Conservation (phyloP, 2,888 invertebrate species). For the Amblyjoppa proteus region DNA sequence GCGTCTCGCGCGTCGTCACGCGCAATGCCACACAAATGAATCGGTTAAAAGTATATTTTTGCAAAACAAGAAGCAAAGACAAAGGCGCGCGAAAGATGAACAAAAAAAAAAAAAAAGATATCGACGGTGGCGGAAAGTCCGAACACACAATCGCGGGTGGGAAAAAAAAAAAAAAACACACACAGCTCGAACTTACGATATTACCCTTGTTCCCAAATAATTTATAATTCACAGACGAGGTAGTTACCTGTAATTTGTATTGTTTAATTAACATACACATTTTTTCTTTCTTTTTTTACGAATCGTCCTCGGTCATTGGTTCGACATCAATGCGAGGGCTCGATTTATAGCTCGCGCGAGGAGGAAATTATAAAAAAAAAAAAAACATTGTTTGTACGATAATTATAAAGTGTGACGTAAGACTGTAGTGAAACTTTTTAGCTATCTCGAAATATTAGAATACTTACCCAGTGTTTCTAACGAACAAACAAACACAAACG, state of each 20-base stretch:
- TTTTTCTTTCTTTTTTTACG: slow-evolving; percentile 9
- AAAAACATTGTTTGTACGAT: slow-evolving; percentile 41
- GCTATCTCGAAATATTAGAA: slow-evolving; percentile 46
- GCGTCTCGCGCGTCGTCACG: slow-evolving; percentile 15
- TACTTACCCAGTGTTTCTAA: slow-evolving; percentile 60
- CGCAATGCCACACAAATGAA: slow-evolving; percentile 32
- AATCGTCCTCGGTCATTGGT: slow-evolving; percentile 13
- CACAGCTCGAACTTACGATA: slow-evolving; percentile 2
- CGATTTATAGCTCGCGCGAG: slow-evolving; percentile 38
- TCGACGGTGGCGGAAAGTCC: neutral
- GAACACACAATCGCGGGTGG: slow-evolving; percentile 17
- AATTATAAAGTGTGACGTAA: slow-evolving; percentile 48
- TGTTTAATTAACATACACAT: neutral
- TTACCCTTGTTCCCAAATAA: slow-evolving; percentile 28
- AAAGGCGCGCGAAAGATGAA: neutral
- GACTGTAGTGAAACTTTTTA: slow-evolving; percentile 50
- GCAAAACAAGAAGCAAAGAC: slow-evolving; percentile 33
- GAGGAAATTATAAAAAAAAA: slow-evolving; percentile 7
- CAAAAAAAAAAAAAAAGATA: slow-evolving; percentile 2
- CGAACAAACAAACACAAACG: slow-evolving; percentile 47
- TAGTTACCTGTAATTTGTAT: slow-evolving; percentile 45
- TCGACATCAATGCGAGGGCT: slow-evolving; percentile 18
- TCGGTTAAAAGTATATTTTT: slow-evolving; percentile 60
- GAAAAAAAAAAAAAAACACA: neutral
- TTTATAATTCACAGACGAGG: slow-evolving; percentile 48